Evolutionary conservation across 2,113 vertebrate species (phyloP), one percentile per base, ranked within the genome.

Genomic region (Plecturocebus donacophilus): DNA sequence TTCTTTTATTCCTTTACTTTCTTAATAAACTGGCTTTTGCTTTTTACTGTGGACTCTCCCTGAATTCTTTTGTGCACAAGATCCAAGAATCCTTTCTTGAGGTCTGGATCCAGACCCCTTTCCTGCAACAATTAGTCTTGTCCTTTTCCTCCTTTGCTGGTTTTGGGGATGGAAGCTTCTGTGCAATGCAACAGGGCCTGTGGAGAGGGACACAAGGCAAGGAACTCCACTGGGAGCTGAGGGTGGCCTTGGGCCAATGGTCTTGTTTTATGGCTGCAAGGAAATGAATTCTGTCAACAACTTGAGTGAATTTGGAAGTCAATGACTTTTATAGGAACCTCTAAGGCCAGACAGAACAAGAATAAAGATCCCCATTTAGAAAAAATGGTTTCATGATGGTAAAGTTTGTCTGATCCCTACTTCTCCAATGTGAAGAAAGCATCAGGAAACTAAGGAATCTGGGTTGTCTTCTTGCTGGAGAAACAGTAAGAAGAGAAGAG

Each of bases 221-320:
- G 30, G 35, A 75, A 61, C 11, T 66, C 40, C 10, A 90, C 23
- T 2, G 42, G n/a, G n/a, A 68, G 3, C 1, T 45, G 23, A 95
- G 68, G n/a, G 12, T 66, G 12, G 20, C 30, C 27, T 97, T 61
- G 12, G 5, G 47, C 25, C 23, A 42, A 27, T 25, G 70, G 49
- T 32, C 14, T 70, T 70, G 19, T n/a, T 89, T 88, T 79, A 87
- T 89, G 75, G 38, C 17, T 38, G 1, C n/a, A 61, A 91, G 70
- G 49, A 91, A 93, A 93, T 73, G 32, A 87, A 81, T 77, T 89
- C 32, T 93, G 49, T 19, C 17, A 94, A 89, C 12, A 73, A 75
- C 13, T 8, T 81, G 30, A 86, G n/a, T 85, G 40, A 38, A 13
- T 40, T 56, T 95, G 73, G 79, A 96, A 96, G 54, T 27, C 32